A percentile compares a stretch with the other conserved stretches of the same genome.
phyloP scores from a whole-genome alignment of 2,888 invertebrate genomes.

The Eupithecia tripunctaria region DNA sequence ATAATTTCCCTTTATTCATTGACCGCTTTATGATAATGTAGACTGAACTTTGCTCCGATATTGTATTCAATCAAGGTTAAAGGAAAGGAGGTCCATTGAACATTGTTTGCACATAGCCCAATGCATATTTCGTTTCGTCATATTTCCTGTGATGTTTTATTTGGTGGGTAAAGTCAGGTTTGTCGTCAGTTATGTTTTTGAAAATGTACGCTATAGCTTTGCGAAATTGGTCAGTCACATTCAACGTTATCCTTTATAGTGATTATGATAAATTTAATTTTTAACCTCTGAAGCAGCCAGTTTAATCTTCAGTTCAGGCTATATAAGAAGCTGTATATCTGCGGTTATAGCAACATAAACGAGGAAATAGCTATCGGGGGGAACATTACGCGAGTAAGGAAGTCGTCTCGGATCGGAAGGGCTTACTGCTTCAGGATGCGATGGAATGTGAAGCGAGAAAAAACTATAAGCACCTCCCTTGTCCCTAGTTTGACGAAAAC shows the following conservation, averaged over 20 bases:
- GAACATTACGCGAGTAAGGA: slow-evolving; percentile 54
- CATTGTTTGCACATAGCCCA: slow-evolving; percentile 13
- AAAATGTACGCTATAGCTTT: not conserved
- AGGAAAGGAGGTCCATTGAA: slow-evolving; percentile 22
- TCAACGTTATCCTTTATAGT: too few species aligned
- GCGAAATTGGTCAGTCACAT: not conserved
- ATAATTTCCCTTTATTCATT: slow-evolving; percentile 21
- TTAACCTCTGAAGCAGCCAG: slow-evolving; percentile 3
- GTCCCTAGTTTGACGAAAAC: slow-evolving; percentile 1
- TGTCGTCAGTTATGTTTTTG: not conserved
- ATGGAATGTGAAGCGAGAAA: slow-evolving; percentile 36
- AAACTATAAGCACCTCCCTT: slow-evolving; percentile 18
- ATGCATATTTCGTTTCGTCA: not conserved
- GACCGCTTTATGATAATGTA: slow-evolving; percentile 26
- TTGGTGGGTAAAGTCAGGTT: not conserved
- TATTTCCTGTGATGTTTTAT: not conserved
- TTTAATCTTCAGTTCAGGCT: slow-evolving; percentile 1
- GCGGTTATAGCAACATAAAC: slow-evolving; percentile 24
- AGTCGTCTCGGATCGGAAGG: slow-evolving; percentile 52
- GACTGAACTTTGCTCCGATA: slow-evolving; percentile 34
- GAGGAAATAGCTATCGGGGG: slow-evolving; percentile 46
- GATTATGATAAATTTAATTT: too few species aligned
- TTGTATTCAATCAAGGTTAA: slow-evolving; percentile 33
- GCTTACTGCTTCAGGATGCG: slow-evolving; percentile 46
- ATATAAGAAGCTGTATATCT: slow-evolving; percentile 11